Evolutionary conservation across 2,113 vertebrate genomes (phyloP).

Genomic region (Pelecanus crispus): DNA sequence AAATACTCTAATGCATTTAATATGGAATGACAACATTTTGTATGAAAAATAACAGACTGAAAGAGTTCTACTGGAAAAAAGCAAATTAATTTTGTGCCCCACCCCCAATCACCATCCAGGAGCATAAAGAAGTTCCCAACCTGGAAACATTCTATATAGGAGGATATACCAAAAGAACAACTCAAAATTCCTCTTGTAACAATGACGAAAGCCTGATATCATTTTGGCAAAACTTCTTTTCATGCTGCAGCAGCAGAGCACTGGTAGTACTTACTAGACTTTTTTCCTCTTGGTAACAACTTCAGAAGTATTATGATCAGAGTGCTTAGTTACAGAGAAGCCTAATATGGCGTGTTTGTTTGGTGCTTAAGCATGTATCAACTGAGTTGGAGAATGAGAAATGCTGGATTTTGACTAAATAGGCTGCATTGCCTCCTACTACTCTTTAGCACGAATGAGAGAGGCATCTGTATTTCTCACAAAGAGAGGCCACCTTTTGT

Average conservation of each 20-base stretch:
- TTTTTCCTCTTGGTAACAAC: not conserved
- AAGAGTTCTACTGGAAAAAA: not conserved
- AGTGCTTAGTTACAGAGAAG: not conserved
- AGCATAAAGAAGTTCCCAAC: not conserved
- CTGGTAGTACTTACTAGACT: not conserved
- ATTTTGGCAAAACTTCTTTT: not conserved
- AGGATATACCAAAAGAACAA: not conserved
- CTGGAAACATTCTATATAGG: not conserved
- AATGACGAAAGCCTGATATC: not conserved
- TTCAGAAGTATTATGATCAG: not conserved
- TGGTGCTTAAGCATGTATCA: not conserved
- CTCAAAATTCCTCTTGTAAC: not conserved
- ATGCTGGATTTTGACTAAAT: not conserved
- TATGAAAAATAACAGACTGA: not conserved
- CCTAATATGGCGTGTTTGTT: not conserved
- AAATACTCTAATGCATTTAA: not conserved
- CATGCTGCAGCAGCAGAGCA: not conserved
- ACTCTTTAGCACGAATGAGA: not conserved
- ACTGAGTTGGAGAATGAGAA: not conserved
- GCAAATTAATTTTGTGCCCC: not conserved
- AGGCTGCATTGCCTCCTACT: not conserved
- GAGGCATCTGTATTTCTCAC: not conserved
- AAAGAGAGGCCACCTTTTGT: not conserved
- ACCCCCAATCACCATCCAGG: accelerated
- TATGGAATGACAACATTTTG: not conserved